Evolutionary conservation across 2,113 vertebrate genomes (phyloP), one percentile per base, ranked within the genome.

Genomic region (Alethe castanea): DNA sequence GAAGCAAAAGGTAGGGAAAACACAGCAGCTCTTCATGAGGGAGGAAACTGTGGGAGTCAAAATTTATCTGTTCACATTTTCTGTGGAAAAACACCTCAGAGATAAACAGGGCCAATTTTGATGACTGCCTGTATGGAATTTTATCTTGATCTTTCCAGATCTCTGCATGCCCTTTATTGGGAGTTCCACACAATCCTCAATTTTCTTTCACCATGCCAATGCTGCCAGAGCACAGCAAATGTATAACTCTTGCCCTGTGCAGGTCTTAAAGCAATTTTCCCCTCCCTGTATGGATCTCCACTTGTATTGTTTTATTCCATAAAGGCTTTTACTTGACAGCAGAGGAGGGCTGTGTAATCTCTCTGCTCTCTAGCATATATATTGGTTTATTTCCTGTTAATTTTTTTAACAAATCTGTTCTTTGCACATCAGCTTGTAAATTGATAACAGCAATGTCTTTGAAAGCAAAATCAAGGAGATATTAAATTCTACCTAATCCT

Each of bases 401-500:
- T 77, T 95, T 84, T 94, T 79, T 70, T 67, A 82, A 92, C 15
- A 92, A 59, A 83, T 79, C 8, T 11, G 0, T 88, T 90, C 74
- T 92, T 96, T 94, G 38, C 2, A 0, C 82, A 59, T 72, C 38
- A 79, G 26, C 35, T 88, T 83, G 53, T 88, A 94, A 93, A 91
- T 22, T 89, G 90, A 67, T 77, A 80, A 25, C 23, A 52, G 15
- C 22, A 56, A 33, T 94, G 61, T 71, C 83, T 94, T 93, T 67
- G 64, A 84, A 31, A 88, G 38, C 20, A 78, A 54, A 61, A 88
- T 76, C 65, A 77, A 73, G 38, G 62, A 71, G 36, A 67, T 74
- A 76, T 3, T 91, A 81, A 86, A 92, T 96, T 94, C n/a, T 73
- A 57, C 67, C 66, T 88, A 93, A 94, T 86, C 40, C 31, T 81